These are phyloP conservation scores for Villa cingulata DNA, from an alignment of 2,888 invertebrate genomes.

Conservation along the genomic window DNA sequence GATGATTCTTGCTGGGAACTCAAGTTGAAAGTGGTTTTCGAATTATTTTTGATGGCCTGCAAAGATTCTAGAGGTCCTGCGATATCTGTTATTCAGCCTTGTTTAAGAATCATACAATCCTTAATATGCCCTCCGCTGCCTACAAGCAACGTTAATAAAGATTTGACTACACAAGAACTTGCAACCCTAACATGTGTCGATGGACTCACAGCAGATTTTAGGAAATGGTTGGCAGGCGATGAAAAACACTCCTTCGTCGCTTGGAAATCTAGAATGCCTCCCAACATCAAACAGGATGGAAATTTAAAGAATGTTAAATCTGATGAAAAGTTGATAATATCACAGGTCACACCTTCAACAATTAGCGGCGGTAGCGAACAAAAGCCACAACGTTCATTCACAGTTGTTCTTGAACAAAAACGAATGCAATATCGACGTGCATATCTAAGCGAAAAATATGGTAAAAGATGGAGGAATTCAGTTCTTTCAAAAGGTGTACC, in stretches of 20 bases:
- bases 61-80: conserved; percentile 66
- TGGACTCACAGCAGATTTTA: conserved; percentile 55
- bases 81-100: conserved; percentile 83
- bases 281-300: conserved; percentile 24
- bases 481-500: conserved; percentile 26
- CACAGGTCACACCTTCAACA: conserved; percentile 10
- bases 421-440: conserved; percentile 31
- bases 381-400: conserved; percentile 12
- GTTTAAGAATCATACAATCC: conserved; percentile 77
- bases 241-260: conserved; percentile 52
- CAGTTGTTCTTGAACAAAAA: conserved; percentile 24
- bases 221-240: conserved; percentile 61
- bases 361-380: conserved; percentile 4
- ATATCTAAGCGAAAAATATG: conserved; percentile 65
- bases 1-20: conserved; percentile 94
- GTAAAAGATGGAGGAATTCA: conserved; percentile 47
- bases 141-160: conserved; percentile 42
- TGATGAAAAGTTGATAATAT: conserved; percentile 17
- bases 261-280: conserved; percentile 55
- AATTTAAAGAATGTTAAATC: conserved; percentile 20
- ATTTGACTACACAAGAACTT: conserved; percentile 40
- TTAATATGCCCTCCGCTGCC: conserved; percentile 56
- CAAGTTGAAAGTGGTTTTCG: conserved; percentile 75
- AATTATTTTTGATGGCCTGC: conserved; percentile 69
- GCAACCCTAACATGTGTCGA: conserved; percentile 43